A percentile compares a stretch with the other conserved stretches of the same genome.
Evolutionary conservation across 2,797 vertebrate species (phyloP).

Genomic region (Crossoptilon crossoptilon): DNA sequence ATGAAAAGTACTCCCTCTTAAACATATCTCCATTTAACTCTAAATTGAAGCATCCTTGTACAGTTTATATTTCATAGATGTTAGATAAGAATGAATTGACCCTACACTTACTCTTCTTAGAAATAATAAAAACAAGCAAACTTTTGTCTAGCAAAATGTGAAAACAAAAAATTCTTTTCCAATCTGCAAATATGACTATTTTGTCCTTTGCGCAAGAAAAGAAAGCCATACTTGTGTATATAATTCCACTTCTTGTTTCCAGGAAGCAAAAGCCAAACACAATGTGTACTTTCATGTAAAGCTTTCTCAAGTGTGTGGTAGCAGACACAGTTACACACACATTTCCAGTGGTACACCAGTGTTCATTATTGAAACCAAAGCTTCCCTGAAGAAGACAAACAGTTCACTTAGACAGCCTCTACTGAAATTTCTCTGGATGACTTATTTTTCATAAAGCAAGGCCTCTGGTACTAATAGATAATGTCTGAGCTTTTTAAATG

Average conservation of each 20-base stretch:
- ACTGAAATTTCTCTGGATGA: conserved; percentile 24
- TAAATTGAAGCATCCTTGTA: neutral
- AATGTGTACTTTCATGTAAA: neutral
- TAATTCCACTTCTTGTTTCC: neutral
- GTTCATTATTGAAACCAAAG: neutral
- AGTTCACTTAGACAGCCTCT: neutral
- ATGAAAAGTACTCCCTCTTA: neutral
- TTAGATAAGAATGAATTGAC: conserved; percentile 16
- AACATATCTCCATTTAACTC: neutral
- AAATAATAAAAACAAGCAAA: neutral
- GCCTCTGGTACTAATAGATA: neutral
- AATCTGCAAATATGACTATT: neutral
- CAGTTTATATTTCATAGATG: neutral
- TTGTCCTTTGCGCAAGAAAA: neutral
- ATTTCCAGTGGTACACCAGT: neutral
- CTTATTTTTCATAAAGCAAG: conserved; percentile 15
- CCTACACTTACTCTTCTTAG: neutral
- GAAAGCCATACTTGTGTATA: neutral
- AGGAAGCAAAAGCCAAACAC: neutral
- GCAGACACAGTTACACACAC: neutral
- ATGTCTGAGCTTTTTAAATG: neutral
- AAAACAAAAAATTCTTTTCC: conserved; percentile 33
- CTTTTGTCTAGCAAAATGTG: neutral
- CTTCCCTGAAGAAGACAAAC: conserved; percentile 16
- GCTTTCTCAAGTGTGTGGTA: neutral